Conservation (phyloP, 2,888 invertebrate species). For the Synergus umbraculus region DNA sequence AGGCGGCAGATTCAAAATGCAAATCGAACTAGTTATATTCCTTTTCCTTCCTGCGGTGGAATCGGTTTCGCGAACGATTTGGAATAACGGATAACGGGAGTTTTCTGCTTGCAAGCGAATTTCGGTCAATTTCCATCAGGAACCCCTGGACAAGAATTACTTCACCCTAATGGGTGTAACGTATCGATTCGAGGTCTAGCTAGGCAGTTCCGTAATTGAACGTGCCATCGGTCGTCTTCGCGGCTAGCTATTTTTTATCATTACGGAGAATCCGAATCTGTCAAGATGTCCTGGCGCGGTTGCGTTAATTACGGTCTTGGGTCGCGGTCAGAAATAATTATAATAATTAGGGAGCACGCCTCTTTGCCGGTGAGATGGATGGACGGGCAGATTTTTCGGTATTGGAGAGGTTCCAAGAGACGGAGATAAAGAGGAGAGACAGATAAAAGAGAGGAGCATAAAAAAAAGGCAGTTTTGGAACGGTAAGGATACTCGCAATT, state of each 20-base stretch:
- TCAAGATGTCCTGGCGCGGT: constrained; percentile 74
- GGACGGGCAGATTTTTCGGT: constrained; percentile 66
- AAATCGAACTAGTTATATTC: constrained; percentile 29
- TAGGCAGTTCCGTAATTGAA: constrained; percentile 58
- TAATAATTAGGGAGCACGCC: constrained; percentile 74
- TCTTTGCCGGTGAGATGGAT: constrained; percentile 67
- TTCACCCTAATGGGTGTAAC: constrained; percentile 27
- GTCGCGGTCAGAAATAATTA: constrained; percentile 73
- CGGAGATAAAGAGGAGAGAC: constrained; percentile 50
- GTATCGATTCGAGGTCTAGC: constrained; percentile 14
- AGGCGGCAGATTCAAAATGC: constrained; percentile 27
- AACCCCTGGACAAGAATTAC: constrained; percentile 33
- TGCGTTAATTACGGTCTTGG: constrained; percentile 75
- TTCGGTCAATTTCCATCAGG: constrained; percentile 32
- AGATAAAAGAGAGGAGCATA: constrained; percentile 49
- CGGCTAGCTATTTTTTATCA: constrained; percentile 72
- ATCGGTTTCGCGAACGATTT: background rate
- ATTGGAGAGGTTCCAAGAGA: constrained; percentile 55
- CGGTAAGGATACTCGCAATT: constrained; percentile 12
- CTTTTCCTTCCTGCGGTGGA: background rate
- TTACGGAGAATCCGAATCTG: constrained; percentile 75
- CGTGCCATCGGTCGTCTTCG: constrained; percentile 51
- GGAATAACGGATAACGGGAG: constrained; percentile 18
- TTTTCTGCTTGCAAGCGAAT: background rate
- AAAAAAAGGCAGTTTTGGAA: background rate